Conservation (phyloP, 2,113 vertebrate genomes). For the Lepidiolamprologus cunningtoni region DNA sequence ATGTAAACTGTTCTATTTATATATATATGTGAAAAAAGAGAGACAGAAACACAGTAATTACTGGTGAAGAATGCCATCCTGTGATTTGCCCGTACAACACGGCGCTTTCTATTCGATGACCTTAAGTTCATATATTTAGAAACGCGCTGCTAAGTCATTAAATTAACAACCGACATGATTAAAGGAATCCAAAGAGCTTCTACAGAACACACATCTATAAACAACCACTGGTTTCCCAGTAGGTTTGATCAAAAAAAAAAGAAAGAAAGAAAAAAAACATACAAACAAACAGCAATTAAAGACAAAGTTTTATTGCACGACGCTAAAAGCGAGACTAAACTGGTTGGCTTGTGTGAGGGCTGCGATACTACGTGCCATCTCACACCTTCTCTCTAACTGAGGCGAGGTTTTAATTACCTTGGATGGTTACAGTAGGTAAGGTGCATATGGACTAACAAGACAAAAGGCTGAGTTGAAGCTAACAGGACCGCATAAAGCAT, state of each 20-base stretch:
- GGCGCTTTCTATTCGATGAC: neutral
- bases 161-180: conserved; percentile 19
- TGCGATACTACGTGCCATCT: neutral
- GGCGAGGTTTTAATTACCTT: conserved; percentile 25
- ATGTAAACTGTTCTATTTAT: conserved; percentile 84
- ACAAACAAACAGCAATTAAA: conserved; percentile 42
- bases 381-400: neutral
- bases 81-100: neutral
- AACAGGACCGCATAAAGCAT: conserved; percentile 1
- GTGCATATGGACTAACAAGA: conserved; percentile 39
- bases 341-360: neutral
- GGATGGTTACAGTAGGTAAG: conserved; percentile 24
- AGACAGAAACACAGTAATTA: neutral
- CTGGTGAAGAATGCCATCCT: neutral
- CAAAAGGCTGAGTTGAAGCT: conserved; percentile 17
- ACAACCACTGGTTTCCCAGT: neutral
- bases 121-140: neutral
- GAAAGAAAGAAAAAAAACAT: neutral
- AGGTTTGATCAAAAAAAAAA: conserved; percentile 14
- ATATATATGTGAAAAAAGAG: neutral
- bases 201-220: neutral
- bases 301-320: conserved; percentile 2
- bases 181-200: conserved; percentile 22
- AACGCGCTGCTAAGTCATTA: neutral
- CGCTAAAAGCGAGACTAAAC: neutral